Evolutionary conservation across 64 coral and sea anemone species (phyloP).

Genomic region (Montipora sp.): DNA sequence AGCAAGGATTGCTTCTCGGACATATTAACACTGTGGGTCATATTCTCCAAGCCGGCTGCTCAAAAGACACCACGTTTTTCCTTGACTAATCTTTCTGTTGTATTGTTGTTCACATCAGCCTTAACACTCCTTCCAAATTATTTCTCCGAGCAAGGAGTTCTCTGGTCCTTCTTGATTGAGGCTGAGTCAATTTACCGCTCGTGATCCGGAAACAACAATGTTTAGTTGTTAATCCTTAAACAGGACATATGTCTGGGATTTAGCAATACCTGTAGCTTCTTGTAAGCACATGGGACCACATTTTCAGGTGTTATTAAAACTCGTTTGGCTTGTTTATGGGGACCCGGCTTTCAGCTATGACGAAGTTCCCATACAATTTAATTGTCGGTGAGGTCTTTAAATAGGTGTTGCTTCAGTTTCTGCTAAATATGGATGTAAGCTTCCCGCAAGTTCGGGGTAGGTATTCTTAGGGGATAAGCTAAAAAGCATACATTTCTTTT

Average conservation of each 20-base stretch:
- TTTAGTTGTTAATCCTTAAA: not conserved
- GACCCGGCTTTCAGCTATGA: not conserved
- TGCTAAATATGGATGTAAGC: not conserved
- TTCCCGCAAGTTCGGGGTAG: not conserved
- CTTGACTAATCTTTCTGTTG: not conserved
- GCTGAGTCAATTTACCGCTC: no score
- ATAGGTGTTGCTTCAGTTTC: not conserved
- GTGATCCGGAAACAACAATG: not conserved
- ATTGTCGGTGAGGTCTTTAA: not conserved
- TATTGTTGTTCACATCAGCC: not conserved
- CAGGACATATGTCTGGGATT: not conserved
- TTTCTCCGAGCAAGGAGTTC: no score
- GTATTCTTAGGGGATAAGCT: not conserved
- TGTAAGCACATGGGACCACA: not conserved
- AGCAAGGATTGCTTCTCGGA: slow-evolving; percentile 60
- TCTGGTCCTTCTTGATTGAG: not conserved
- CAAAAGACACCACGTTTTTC: not conserved
- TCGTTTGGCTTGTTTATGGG: no score
- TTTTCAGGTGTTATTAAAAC: no score
- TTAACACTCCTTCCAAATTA: no score
- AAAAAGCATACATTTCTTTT: not conserved
- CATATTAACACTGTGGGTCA: slow-evolving; percentile 52
- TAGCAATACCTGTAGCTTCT: not conserved
- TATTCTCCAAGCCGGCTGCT: not conserved
- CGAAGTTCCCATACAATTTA: not conserved